These are phyloP conservation scores for Pyrrhia umbra DNA, from an alignment of 2,888 invertebrate species.

Conservation along the genomic window DNA sequence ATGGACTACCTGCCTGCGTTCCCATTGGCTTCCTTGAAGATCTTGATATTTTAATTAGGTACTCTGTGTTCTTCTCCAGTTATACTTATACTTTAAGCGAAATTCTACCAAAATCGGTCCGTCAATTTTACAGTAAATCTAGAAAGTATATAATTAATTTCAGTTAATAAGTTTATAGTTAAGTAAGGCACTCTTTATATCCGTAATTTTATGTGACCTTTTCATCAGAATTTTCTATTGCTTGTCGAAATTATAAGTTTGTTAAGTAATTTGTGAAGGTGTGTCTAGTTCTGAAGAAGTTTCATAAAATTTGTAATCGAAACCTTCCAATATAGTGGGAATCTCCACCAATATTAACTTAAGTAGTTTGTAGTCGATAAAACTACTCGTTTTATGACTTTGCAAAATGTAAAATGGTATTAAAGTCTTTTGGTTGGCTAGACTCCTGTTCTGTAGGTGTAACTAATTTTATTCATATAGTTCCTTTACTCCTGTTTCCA, in stretches of 20 bases:
- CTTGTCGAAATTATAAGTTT: not conserved
- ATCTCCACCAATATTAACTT: not conserved
- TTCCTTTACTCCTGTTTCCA: too few species aligned
- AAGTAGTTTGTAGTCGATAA: constrained; percentile 4
- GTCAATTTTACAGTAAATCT: too few species aligned
- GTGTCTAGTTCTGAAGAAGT: not conserved
- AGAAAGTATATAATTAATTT: too few species aligned
- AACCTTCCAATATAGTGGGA: not conserved
- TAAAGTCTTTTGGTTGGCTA: constrained; percentile 1
- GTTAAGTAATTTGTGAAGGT: not conserved
- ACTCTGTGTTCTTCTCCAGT: too few species aligned
- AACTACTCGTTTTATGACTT: constrained; percentile 27
- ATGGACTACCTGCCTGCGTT: not conserved
- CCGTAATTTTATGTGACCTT: too few species aligned
- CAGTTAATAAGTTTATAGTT: too few species aligned
- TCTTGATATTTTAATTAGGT: too few species aligned
- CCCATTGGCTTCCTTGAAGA: not conserved
- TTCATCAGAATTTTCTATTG: not conserved
- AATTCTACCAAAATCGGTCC: too few species aligned
- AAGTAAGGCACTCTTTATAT: too few species aligned
- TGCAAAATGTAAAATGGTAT: constrained; percentile 28
- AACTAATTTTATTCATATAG: too few species aligned
- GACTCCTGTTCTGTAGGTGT: not conserved
- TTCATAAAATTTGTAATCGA: constrained; percentile 12
- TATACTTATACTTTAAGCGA: too few species aligned